A percentile compares a stretch with the other conserved stretches of the same genome.
These are phyloP conservation scores for Peromyscus nudipes DNA, from an alignment of 2,797 vertebrate genomes.

Conservation along the genomic window DNA sequence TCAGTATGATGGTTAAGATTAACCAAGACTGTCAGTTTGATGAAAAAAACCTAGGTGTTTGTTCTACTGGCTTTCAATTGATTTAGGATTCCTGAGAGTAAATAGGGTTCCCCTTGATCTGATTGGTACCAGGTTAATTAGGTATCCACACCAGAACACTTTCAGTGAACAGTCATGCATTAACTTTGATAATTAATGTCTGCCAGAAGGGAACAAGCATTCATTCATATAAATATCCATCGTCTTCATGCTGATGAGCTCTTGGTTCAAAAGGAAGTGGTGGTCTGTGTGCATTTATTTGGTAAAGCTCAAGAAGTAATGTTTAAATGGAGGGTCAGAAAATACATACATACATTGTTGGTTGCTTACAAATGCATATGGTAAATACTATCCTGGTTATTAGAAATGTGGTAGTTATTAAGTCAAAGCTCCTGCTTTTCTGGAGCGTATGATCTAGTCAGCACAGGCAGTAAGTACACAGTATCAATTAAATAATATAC, in stretches of 20 bases:
- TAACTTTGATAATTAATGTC: neutral
- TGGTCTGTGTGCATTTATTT: neutral
- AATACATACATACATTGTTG: neutral
- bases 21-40: neutral
- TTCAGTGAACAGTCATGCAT: neutral
- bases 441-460: neutral
- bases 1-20: neutral
- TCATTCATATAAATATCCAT: neutral
- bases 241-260: neutral
- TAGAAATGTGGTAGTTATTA: neutral
- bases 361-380: neutral
- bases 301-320: conserved; percentile 34
- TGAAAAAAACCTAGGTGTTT: too few species aligned
- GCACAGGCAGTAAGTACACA: neutral
- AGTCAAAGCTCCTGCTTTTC: neutral
- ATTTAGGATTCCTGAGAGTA: conserved; percentile 4
- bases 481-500: neutral
- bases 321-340: conserved; percentile 28
- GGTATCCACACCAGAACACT: neutral
- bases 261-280: neutral
- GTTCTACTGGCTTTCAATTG: neutral
- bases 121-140: neutral
- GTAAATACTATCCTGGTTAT: neutral
- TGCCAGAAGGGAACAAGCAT: neutral
- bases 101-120: neutral